Evolutionary conservation across 2,797 vertebrate species (phyloP).

Genomic region (Basileuterus tristriatus): DNA sequence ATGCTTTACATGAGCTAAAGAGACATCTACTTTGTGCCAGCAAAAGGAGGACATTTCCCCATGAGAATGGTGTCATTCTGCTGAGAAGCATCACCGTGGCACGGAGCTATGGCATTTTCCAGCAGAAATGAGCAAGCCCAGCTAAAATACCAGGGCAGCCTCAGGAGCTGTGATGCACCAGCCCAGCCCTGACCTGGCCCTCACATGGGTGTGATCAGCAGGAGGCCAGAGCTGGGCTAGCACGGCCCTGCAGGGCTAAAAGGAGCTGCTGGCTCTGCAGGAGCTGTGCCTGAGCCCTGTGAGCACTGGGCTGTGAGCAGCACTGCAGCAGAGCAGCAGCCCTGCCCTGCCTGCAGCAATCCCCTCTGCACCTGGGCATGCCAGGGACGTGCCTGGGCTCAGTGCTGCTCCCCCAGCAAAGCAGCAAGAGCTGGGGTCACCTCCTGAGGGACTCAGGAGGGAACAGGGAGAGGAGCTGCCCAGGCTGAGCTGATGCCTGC

Average conservation of each 20-base stretch:
- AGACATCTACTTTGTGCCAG: neutral
- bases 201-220: fast-evolving
- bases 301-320: neutral
- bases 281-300: neutral
- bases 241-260: neutral
- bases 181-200: too few species aligned
- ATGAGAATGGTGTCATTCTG: neutral
- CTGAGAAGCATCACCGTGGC: neutral
- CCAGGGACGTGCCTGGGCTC: fast-evolving
- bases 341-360: neutral
- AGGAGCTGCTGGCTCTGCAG: neutral
- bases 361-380: fast-evolving
- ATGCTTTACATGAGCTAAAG: neutral
- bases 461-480: neutral
- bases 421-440: neutral
- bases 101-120: neutral
- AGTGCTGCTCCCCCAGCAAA: neutral
- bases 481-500: neutral
- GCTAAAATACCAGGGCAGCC: neutral
- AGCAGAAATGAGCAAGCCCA: neutral
- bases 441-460: neutral
- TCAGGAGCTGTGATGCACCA: neutral
- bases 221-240: neutral
- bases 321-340: neutral
- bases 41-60: neutral